These are phyloP conservation scores for Calcarius ornatus DNA, from an alignment of 2,113 vertebrate species.

Conservation along the genomic window DNA sequence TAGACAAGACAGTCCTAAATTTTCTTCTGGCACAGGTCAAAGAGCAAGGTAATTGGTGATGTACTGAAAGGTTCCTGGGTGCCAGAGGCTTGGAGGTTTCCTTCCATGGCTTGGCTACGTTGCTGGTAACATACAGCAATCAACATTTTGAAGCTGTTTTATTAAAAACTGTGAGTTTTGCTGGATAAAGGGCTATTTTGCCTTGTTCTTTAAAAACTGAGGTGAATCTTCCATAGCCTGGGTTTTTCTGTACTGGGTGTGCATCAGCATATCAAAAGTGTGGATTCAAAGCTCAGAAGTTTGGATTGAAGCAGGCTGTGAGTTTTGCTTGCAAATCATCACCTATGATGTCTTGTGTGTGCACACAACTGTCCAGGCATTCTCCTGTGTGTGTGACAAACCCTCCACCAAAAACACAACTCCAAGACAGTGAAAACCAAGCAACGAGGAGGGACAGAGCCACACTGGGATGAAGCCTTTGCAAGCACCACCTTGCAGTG, in stretches of 20 bases:
- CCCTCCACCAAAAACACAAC: not conserved
- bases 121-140: not conserved
- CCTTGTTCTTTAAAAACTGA: not conserved
- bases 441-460: not conserved
- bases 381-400: not conserved
- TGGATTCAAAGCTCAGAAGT: not conserved
- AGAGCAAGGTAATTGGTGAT: not conserved
- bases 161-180: not conserved
- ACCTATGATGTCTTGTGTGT: not conserved
- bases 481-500: not conserved
- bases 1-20: not conserved
- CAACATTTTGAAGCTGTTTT: not conserved
- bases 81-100: not conserved
- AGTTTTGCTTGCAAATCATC: not conserved
- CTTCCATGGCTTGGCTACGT: not conserved
- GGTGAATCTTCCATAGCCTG: not conserved
- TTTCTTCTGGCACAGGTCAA: not conserved
- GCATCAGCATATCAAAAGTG: not conserved
- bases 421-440: not conserved
- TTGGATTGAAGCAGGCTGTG: not conserved
- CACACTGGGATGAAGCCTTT: not conserved
- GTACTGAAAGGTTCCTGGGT: not conserved
- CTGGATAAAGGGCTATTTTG: not conserved
- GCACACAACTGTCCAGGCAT: not conserved
- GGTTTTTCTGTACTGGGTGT: fast-evolving